Evolutionary conservation across 2,888 invertebrate species (phyloP), one percentile per base, ranked within the genome.

Genomic region (Parnassius orleans): DNA sequence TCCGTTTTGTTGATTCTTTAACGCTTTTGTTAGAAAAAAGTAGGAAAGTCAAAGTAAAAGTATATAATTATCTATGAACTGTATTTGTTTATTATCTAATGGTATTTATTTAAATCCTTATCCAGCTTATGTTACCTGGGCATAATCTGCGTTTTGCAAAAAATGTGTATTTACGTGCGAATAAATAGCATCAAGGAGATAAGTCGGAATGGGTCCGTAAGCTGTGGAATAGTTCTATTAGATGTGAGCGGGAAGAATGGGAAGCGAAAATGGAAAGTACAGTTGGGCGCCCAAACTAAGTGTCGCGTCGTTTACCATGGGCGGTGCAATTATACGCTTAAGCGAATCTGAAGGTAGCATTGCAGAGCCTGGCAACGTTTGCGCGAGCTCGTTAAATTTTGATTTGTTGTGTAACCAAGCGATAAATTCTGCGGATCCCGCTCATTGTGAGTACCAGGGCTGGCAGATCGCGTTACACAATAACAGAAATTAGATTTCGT

Each of bases 401-500:
- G 85, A 89, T 90, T 90, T 90, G 87, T 89, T 87, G 89, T 90
- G 88, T 83, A 89, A 87, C 90, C 91, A 84, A 88, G 79, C 90
- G 90, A 82, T 81, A 87, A 89, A 89, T 87, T 80, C 80, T 72
- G 70, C 64, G 74, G 81, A 84, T 83, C 79, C 80, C 72, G 74
- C 74, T 78, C 80, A 81, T 85, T 83, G 79, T 79, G 78, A 79
- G 77, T 77, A 73, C 72, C 68, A 73, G 75, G 74, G 10, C 76
- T 79, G 75, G 75, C 77, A 73, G 83, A 84, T 88, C 87, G 76
- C 82, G 83, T 90, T 88, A 87, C 89, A 91, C 90, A 90, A 90
- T 90, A 88, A 90, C 83, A 87, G 87, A 90, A 90, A 90, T 91
- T 90, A 90, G 90, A 91, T 91, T 90, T 87, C 84, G 85, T 83